These are phyloP conservation scores for Pterophyllum scalare DNA, from an alignment of 2,113 vertebrate species.

Conservation along the genomic window DNA sequence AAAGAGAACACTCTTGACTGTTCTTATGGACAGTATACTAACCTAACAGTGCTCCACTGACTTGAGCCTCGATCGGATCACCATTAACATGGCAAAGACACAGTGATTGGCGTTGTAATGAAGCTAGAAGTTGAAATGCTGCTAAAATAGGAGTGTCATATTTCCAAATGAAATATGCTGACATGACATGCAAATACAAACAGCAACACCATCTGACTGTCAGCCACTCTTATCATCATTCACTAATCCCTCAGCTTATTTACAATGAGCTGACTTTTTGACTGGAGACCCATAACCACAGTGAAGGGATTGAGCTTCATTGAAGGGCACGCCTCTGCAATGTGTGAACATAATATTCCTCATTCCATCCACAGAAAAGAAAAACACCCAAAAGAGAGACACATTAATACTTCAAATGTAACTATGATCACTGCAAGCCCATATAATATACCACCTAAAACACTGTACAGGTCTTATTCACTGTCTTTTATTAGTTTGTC, in stretches of 20 bases:
- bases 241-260: not conserved
- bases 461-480: not conserved
- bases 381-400: not conserved
- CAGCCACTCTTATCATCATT: conserved; percentile 22
- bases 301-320: not conserved
- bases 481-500: conserved; percentile 2
- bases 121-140: conserved; percentile 47
- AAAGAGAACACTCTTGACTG: conserved; percentile 19
- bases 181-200: conserved; percentile 42
- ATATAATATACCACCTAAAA: not conserved
- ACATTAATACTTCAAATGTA: conserved; percentile 2
- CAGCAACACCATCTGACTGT: conserved; percentile 12
- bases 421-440: not conserved
- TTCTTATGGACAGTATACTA: conserved; percentile 48
- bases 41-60: conserved; percentile 49
- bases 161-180: conserved; percentile 36
- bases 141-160: conserved; percentile 37
- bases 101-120: conserved; percentile 51
- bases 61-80: conserved; percentile 49
- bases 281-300: not conserved
- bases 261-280: conserved; percentile 13
- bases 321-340: not conserved
- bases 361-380: not conserved
- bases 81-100: conserved; percentile 37
- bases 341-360: not conserved